Base-by-base conservation (phyloP, 2,888 invertebrate genomes). In the Yponomeuta cagnagella region DNA sequence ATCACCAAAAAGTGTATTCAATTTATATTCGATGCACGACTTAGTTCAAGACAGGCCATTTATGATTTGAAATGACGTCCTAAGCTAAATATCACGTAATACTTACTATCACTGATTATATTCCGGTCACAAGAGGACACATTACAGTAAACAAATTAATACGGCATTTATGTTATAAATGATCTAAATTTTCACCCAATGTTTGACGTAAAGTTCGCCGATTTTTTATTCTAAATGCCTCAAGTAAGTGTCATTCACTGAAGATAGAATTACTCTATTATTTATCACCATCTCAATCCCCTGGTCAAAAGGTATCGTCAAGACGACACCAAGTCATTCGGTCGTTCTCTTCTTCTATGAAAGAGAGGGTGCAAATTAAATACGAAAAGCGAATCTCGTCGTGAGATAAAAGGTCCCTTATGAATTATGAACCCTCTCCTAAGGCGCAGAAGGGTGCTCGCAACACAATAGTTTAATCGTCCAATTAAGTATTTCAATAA, bases 401-500 rank as follows among this genome's bases (percentile, higher is more conserved):
- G 82, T 86, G 84, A 83, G 86, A 87, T 88, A 86, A 89, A 87
- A 82, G 89, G 88, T 82, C 82, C 80, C 78, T 86, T 86, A 89
- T 90, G 90, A 91, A 87, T 89, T 86, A 90, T 88, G 81, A 84
- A 82, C 84, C 81, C 83, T 82, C 69, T 48, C 67, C 58, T 52
- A 85, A 84, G 84, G 81, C 76, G 80, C 77, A 77, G 79, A 80
- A 81, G 82, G 85, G 90, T 86, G 78, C 75, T 77, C 86, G 78
- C 75, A 77, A 76, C 74, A 92, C 91, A 92, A 92, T 90, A 87
- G 90, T 87, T 82, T 92, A 90, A 92, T 90, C 83, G 89, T 83
- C 88, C 90, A 90, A 91, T 91, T 91, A 91, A 89, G 84, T 86
- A 82, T 89, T 87, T 87, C 85, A 86, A 84, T 85, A 87, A 84